Conservation (phyloP, 1,140 invertebrate genomes). For the Meloidogyne hapla region DNA sequence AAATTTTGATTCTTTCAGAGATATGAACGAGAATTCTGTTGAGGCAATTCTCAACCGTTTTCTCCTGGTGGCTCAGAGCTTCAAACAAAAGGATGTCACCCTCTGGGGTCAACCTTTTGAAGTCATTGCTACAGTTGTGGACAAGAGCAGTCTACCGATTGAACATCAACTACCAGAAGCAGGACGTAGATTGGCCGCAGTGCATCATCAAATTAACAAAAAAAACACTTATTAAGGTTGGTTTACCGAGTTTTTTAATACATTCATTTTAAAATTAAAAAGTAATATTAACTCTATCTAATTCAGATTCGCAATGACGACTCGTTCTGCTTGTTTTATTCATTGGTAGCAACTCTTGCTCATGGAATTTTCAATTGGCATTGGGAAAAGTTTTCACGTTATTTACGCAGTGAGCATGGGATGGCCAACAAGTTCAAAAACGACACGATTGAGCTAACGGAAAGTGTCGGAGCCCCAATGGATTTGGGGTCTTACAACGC, state of each 20-base stretch:
- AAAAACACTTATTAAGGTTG: background rate
- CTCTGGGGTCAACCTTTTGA: background rate
- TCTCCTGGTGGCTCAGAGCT: background rate
- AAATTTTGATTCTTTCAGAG: background rate
- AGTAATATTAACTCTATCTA: too few species aligned
- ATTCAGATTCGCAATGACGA: background rate
- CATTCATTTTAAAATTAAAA: too few species aligned
- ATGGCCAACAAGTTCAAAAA: background rate
- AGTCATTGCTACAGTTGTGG: background rate
- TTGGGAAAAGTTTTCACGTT: background rate
- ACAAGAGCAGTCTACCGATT: background rate
- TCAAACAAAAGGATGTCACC: background rate
- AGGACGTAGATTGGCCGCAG: background rate
- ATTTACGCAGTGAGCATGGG: too few species aligned
- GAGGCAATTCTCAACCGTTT: background rate
- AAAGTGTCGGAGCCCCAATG: background rate
- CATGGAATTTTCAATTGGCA: background rate
- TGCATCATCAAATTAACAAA: background rate
- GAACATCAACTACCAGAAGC: background rate
- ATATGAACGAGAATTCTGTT: background rate
- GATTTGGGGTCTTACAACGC: background rate
- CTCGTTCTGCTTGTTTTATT: background rate
- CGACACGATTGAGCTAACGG: background rate
- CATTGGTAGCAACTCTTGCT: background rate
- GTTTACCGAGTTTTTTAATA: background rate